Evolutionary conservation across 2,113 vertebrate species (phyloP).

Genomic region (Panthera uncia): DNA sequence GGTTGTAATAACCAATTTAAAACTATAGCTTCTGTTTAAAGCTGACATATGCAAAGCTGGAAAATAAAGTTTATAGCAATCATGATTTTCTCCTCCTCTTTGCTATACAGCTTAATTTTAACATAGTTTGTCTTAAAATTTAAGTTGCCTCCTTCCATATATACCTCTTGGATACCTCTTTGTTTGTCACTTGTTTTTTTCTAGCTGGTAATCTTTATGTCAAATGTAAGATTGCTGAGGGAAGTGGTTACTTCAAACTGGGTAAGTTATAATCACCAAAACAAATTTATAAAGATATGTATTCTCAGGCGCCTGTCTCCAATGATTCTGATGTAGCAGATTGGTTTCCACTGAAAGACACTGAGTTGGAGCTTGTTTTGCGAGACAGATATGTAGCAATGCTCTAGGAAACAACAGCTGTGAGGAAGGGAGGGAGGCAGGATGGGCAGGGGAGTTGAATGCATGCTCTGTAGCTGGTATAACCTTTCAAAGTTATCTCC

Average conservation of each 20-base stretch:
- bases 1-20: neutral
- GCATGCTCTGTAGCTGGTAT: neutral
- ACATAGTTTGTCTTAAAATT: neutral
- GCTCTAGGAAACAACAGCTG: rapidly evolving
- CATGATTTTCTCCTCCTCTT: neutral
- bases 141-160: neutral
- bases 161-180: neutral
- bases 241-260: neutral
- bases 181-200: neutral
- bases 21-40: neutral
- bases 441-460: rapidly evolving
- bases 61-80: neutral
- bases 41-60: neutral
- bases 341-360: neutral
- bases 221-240: neutral
- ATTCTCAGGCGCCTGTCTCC: neutral
- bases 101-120: neutral
- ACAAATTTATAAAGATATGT: neutral
- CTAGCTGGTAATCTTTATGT: neutral
- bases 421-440: neutral
- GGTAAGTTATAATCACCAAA: neutral
- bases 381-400: neutral
- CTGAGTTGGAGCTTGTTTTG: neutral
- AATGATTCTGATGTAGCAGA: neutral
- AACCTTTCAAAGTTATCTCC: neutral